phyloP scores from a whole-genome alignment of 2,113 vertebrate species.

The Aldabrachelys gigantea region DNA sequence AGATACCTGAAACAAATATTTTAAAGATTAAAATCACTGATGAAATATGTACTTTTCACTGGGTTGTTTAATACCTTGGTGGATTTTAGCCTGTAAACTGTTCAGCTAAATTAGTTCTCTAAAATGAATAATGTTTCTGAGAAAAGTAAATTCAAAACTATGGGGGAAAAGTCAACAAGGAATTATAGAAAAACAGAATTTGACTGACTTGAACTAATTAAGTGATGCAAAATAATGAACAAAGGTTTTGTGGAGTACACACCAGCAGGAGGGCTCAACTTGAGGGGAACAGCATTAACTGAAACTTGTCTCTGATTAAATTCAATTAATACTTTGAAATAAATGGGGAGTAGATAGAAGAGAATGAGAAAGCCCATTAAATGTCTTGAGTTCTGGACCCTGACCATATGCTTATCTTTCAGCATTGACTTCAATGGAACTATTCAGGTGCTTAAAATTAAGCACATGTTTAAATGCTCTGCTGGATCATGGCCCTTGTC shows the following conservation, averaged over 20 bases:
- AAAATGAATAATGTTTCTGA: constrained; percentile 37
- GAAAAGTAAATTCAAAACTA: constrained; percentile 4
- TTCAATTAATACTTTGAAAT: constrained; percentile 33
- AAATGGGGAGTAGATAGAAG: constrained; percentile 9
- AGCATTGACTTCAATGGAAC: rapidly evolving
- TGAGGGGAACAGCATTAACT: not conserved
- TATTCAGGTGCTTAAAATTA: not conserved
- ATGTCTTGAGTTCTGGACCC: constrained; percentile 53
- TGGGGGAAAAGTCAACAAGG: constrained; percentile 19
- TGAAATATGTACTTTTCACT: constrained; percentile 51
- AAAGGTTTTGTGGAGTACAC: constrained; percentile 18
- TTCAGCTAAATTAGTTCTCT: constrained; percentile 14
- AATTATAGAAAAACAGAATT: constrained; percentile 8
- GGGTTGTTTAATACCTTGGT: constrained; percentile 27
- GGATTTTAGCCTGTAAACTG: constrained; percentile 46
- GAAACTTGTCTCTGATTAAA: constrained; percentile 16
- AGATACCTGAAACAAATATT: constrained; percentile 47
- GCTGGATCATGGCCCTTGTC: not conserved
- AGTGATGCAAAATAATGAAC: constrained; percentile 40
- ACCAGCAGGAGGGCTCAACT: not conserved
- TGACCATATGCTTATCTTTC: not conserved
- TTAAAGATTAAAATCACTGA: constrained; percentile 65
- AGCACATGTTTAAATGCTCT: not conserved
- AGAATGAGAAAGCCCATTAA: constrained; percentile 60
- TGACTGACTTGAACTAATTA: constrained; percentile 54